A percentile compares a stretch with the other conserved stretches of the same genome.
Conservation (phyloP, 2,888 invertebrate genomes). For the Tipula unca region DNA sequence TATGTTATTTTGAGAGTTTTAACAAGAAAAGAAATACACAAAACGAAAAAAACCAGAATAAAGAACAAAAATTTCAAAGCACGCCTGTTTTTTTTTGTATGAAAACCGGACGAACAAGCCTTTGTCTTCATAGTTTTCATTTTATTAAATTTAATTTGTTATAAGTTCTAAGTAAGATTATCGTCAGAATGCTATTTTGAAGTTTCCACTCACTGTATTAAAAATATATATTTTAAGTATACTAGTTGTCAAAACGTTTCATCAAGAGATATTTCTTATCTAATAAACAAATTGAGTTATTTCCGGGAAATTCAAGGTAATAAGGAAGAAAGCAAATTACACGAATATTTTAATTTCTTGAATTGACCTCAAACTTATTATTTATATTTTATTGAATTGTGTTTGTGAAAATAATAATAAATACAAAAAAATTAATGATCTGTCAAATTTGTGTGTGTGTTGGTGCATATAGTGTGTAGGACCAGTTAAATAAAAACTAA, state of each 20-base stretch:
- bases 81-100: neutral
- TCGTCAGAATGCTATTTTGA: neutral
- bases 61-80: neutral
- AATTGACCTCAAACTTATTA: neutral
- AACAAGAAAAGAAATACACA: neutral
- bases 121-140: conserved; percentile 18
- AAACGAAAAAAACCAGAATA: neutral
- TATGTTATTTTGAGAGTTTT: neutral
- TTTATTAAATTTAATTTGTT: neutral
- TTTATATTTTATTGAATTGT: neutral
- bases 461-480: neutral
- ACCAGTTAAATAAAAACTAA: neutral
- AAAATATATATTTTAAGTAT: neutral
- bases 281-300: neutral
- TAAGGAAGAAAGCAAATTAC: neutral
- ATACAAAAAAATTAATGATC: neutral
- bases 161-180: neutral
- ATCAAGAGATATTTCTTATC: neutral
- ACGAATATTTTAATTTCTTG: neutral
- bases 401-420: neutral
- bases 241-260: neutral
- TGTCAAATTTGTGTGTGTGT: neutral
- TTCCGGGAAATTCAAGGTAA: conserved; percentile 17
- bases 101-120: conserved; percentile 21
- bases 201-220: neutral